Percentiles rank a stretch among this genome's conserved stretches.
Conservation (phyloP, 2,797 vertebrate species). For the Heterohyrax brucei region DNA sequence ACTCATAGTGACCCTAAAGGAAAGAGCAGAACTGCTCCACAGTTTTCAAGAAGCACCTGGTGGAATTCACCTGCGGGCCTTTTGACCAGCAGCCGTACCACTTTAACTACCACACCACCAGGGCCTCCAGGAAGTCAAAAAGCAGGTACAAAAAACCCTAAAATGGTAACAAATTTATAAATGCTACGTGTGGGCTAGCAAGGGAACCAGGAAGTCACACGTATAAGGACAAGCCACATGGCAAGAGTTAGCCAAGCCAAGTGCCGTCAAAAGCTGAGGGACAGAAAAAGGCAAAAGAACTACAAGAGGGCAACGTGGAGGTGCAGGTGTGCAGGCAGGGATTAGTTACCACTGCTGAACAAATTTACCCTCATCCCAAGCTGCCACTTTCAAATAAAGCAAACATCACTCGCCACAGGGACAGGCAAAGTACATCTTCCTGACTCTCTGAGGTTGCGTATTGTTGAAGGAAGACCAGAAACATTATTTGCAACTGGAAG, state of each 20-base stretch:
- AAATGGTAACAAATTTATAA: constrained; percentile 12
- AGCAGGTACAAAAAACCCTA: neutral
- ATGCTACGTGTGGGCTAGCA: neutral
- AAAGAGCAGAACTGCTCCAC: too few species aligned
- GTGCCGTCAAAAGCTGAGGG: too few species aligned
- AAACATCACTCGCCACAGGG: constrained; percentile 12
- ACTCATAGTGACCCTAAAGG: too few species aligned
- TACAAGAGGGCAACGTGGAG: neutral
- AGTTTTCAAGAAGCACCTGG: too few species aligned
- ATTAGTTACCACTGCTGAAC: neutral
- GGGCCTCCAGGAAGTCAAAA: neutral
- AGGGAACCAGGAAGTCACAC: neutral
- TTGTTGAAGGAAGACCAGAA: neutral
- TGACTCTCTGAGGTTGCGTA: neutral
- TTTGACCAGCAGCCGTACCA: too few species aligned
- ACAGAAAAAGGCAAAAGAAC: neutral
- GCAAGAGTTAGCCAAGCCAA: neutral
- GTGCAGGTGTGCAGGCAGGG: neutral
- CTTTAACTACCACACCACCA: too few species aligned
- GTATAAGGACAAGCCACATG: neutral
- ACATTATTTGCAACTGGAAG: neutral
- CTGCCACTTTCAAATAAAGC: neutral
- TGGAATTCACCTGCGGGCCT: too few species aligned
- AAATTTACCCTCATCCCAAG: neutral
- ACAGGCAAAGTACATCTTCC: neutral